Evolutionary conservation across 1,140 invertebrate species (phyloP).

Genomic region (Stenopsyche tienmushanensis): DNA sequence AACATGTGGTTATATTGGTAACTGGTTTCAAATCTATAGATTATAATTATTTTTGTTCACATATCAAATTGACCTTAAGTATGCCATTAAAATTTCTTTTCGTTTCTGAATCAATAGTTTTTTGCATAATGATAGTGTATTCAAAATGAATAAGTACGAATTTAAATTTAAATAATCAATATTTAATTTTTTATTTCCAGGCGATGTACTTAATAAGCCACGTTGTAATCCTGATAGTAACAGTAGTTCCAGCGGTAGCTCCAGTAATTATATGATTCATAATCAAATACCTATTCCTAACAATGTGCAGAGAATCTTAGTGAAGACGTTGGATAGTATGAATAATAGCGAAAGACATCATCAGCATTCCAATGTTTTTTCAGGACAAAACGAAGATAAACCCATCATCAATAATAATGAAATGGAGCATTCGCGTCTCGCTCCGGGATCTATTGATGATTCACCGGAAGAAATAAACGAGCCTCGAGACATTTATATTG

Average conservation of each 20-base stretch:
- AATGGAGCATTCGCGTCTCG: conserved; percentile 10
- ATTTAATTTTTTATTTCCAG: conserved; percentile 46
- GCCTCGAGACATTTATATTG: background rate
- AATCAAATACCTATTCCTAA: conserved; percentile 49
- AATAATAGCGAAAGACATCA: conserved; percentile 51
- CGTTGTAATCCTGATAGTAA: conserved; percentile 52
- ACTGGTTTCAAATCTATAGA: too few relatives aligned
- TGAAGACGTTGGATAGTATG: conserved; percentile 44
- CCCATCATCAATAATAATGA: background rate
- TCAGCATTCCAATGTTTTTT: conserved; percentile 43
- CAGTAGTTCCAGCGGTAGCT: conserved; percentile 48
- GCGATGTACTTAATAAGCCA: conserved; percentile 55
- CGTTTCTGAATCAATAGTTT: too few relatives aligned
- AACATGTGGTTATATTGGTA: too few relatives aligned
- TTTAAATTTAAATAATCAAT: too few relatives aligned
- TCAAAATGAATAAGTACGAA: conserved; percentile 61
- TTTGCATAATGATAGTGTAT: conserved; percentile 71
- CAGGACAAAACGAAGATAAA: background rate
- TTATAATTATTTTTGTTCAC: too few relatives aligned
- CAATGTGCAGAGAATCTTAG: conserved; percentile 48
- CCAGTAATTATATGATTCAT: conserved; percentile 50
- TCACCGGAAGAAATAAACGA: conserved; percentile 6
- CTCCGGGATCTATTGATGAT: conserved; percentile 6
- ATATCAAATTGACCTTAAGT: too few relatives aligned
- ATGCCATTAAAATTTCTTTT: too few relatives aligned